Conservation (phyloP, 2,888 invertebrate genomes). For the Lysandra bellargus region DNA sequence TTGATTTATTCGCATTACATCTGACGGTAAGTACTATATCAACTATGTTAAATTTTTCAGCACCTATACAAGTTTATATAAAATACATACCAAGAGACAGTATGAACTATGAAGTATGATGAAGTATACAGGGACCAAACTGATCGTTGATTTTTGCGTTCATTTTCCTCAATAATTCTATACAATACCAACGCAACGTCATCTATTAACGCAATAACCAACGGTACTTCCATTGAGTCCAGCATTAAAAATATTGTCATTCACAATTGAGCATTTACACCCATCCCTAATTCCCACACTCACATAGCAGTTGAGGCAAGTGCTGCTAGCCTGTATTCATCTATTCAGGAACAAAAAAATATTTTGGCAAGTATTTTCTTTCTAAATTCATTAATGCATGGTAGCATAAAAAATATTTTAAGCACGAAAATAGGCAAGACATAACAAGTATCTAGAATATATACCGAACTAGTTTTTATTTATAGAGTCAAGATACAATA, state of each 20-base stretch:
- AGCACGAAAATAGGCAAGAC: background rate
- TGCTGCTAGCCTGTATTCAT: constrained; percentile 34
- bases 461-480: too few species aligned
- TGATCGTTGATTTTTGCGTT: background rate
- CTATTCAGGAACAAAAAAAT: background rate
- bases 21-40: constrained; percentile 1
- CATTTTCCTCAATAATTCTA: background rate
- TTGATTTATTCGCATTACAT: constrained; percentile 16
- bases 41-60: background rate
- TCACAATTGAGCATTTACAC: constrained; percentile 47
- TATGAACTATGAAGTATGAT: background rate
- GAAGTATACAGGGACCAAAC: background rate
- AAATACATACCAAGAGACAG: background rate
- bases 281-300: constrained; percentile 53
- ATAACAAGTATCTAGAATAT: too few species aligned
- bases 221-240: background rate
- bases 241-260: constrained; percentile 11
- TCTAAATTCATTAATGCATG: background rate
- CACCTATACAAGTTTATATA: constrained; percentile 10
- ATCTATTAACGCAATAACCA: background rate
- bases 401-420: background rate
- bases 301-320: constrained; percentile 76
- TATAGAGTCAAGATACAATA: too few species aligned
- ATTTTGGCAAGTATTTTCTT: background rate
- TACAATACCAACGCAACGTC: background rate